Percentiles rank a stretch among this genome's conserved stretches.
Evolutionary conservation across 1,140 invertebrate species (phyloP).

Genomic region (Dinothrombium tinctorium): DNA sequence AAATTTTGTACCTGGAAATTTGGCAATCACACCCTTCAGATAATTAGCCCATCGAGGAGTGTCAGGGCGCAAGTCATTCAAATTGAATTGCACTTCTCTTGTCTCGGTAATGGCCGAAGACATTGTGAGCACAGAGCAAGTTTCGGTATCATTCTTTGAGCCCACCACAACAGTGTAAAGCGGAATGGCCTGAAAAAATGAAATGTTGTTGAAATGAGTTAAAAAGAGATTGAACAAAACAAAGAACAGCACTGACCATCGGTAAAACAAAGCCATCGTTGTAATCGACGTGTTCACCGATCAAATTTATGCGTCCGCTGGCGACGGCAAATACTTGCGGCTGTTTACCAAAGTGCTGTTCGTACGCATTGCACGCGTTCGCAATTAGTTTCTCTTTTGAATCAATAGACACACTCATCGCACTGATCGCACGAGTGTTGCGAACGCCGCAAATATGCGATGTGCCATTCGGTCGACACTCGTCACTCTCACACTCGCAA

Average conservation of each 20-base stretch:
- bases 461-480: too few species aligned
- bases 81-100: constrained; percentile 27
- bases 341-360: too few species aligned
- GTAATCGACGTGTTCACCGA: constrained; percentile 97
- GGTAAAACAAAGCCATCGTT: constrained; percentile 92
- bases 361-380: too few species aligned
- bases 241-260: constrained; percentile 34
- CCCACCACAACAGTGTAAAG: constrained; percentile 56
- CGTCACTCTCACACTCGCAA: too few species aligned
- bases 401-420: too few species aligned
- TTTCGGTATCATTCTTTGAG: constrained; percentile 24
- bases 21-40: constrained; percentile 59
- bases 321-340: too few species aligned
- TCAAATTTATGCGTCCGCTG: constrained; percentile 84
- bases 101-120: constrained; percentile 26
- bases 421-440: too few species aligned
- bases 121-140: constrained; percentile 30
- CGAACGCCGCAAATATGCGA: too few species aligned
- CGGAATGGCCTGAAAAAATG: constrained; percentile 32
- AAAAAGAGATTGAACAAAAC: not conserved
- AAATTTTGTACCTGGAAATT: constrained; percentile 37
- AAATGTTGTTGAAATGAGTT: not conserved
- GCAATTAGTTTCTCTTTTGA: too few species aligned
- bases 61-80: constrained; percentile 30
- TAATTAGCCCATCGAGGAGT: constrained; percentile 70